phyloP scores from a whole-genome alignment of 2,113 vertebrate species.

The Cepphus grylle region DNA sequence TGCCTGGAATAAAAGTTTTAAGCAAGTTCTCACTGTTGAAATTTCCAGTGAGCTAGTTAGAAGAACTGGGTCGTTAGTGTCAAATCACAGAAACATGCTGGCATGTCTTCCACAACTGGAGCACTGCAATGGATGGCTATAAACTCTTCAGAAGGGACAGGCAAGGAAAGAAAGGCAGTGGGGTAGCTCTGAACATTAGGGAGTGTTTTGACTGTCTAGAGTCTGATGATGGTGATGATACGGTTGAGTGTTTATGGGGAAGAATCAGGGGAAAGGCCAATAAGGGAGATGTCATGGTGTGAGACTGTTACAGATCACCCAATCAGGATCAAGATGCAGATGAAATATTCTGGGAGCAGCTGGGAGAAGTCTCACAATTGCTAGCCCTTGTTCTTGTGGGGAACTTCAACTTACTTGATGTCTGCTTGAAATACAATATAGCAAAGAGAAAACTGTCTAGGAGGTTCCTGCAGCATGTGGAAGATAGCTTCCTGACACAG shows the following conservation, averaged over 20 bases:
- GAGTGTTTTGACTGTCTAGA: not conserved
- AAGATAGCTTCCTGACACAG: not conserved
- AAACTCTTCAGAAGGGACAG: not conserved
- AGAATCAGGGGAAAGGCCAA: not conserved
- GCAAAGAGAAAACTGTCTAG: not conserved
- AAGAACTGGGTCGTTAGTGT: not conserved
- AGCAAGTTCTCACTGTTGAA: not conserved
- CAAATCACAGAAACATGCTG: not conserved
- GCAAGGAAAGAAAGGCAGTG: not conserved
- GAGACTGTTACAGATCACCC: not conserved
- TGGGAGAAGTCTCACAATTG: not conserved
- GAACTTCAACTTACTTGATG: not conserved
- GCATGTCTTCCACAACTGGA: not conserved
- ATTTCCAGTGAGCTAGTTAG: not conserved
- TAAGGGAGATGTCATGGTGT: not conserved
- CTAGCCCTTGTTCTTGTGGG: not conserved
- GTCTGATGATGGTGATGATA: not conserved
- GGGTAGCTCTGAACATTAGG: not conserved
- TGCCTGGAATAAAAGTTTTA: not conserved
- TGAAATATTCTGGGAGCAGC: not conserved
- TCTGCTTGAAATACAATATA: not conserved
- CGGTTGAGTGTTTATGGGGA: not conserved
- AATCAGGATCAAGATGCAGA: not conserved
- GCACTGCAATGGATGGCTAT: not conserved
- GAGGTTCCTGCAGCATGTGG: not conserved